Evolutionary conservation across 2,888 invertebrate species (phyloP), one percentile per base, ranked within the genome.

Genomic region (Drosophila infuscata): DNA sequence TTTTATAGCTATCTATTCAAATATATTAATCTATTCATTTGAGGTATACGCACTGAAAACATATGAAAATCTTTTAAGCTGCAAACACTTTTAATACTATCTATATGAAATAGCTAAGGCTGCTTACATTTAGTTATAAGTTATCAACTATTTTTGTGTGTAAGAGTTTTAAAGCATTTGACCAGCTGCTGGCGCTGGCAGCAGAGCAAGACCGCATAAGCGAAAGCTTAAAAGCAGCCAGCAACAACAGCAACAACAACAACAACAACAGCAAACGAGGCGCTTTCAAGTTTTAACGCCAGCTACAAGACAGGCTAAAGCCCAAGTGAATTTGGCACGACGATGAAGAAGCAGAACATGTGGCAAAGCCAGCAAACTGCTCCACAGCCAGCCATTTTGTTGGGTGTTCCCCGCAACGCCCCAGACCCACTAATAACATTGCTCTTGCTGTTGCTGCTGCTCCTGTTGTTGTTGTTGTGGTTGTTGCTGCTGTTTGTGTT

Each of bases 221-320:
- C 57, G 49, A 73, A 65, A 87, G 87, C 87, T 83, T 54, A 74
- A 69, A 60, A 67, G 61, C 64, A 56, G 52, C 56, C 56, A 72
- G 30, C 54, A 68, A 30, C 71, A 63, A 36, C 25, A 36, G 6
- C 25, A 36, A 17, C 25, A 20, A 12, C 32, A 30, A 32, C 11
- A 32, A 51, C 30, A 48, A 29, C 8, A 38, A 17, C 38, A n/a
- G 38, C 54, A 32, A 80, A 71, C 70, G 66, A 62, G 56, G 54
- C 70, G 87, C 83, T 81, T 82, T 88, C 71, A 76, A 79, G 81
- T 85, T 81, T 80, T 79, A 84, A 71, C 76, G 71, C 65, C 76
- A 76, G 76, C 73, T 74, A 81, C 88, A 85, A 74, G 75, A 81
- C 79, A 77, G 63, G 69, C 59, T 65, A 81, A 85, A 82, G 72